phyloP scores from a whole-genome alignment of 2,888 invertebrate species.

The Agrotis ipsilon region DNA sequence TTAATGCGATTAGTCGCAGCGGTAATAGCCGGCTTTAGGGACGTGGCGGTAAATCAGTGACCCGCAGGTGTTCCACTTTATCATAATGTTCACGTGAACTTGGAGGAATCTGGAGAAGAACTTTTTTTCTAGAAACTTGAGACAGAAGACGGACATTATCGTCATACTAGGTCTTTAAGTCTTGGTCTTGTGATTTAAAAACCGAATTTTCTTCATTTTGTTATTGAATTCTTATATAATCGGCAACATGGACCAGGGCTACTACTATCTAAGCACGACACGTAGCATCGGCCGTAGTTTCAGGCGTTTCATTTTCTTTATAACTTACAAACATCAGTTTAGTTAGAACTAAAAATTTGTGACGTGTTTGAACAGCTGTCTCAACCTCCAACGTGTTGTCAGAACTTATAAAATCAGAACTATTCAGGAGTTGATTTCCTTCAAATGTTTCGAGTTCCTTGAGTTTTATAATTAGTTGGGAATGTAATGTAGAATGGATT shows the following conservation, averaged over 20 bases:
- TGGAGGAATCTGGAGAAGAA: slow-evolving; percentile 42
- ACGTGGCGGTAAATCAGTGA: slow-evolving; percentile 70
- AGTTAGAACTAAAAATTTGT: too few species aligned
- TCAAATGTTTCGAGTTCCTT: too few species aligned
- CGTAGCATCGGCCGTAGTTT: too few species aligned
- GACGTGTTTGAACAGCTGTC: too few species aligned
- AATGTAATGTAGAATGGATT: slow-evolving; percentile 17
- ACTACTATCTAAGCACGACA: too few species aligned
- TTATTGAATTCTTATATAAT: not conserved
- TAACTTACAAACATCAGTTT: too few species aligned
- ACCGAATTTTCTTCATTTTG: not conserved
- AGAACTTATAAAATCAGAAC: too few species aligned
- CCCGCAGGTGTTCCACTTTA: slow-evolving; percentile 75
- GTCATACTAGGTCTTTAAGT: not conserved
- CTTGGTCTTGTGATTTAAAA: not conserved
- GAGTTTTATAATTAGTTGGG: slow-evolving; percentile 26
- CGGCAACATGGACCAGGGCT: too few species aligned
- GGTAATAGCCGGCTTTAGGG: slow-evolving; percentile 62
- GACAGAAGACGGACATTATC: slow-evolving; percentile 33
- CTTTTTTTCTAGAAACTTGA: slow-evolving; percentile 33
- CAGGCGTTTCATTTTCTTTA: too few species aligned
- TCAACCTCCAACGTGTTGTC: too few species aligned
- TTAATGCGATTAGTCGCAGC: slow-evolving; percentile 57
- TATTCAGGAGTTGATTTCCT: too few species aligned
- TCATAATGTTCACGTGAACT: slow-evolving; percentile 68